phyloP scores from a whole-genome alignment of 2,113 vertebrate genomes.

The Pedionomus torquatus region DNA sequence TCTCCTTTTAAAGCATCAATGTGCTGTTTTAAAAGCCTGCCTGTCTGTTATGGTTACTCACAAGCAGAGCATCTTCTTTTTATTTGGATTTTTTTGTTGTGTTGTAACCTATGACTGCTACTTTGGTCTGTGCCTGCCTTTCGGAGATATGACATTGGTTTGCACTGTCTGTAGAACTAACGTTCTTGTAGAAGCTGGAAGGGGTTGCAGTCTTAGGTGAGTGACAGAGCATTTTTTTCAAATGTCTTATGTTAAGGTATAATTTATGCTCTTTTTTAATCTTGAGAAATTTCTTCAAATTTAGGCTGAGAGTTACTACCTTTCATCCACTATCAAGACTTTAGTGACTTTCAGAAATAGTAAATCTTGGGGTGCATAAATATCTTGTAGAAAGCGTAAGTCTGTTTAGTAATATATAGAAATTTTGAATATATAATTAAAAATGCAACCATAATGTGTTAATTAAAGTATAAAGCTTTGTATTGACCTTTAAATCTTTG shows the following conservation, averaged over 20 bases:
- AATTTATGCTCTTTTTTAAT: neutral
- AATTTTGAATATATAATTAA: neutral
- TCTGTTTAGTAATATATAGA: neutral
- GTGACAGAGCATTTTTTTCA: neutral
- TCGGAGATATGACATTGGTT: neutral
- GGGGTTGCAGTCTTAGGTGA: neutral
- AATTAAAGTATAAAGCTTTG: slow-evolving; percentile 15
- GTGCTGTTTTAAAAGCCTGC: neutral
- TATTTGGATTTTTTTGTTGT: neutral
- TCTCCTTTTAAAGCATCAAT: neutral
- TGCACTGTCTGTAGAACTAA: neutral
- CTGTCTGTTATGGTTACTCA: neutral
- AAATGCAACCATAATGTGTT: neutral
- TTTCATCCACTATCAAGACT: neutral
- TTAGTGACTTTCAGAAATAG: neutral
- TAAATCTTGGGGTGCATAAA: neutral
- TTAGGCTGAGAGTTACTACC: neutral
- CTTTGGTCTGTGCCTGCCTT: neutral
- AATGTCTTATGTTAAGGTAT: neutral
- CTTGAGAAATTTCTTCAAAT: neutral
- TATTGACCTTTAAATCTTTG: slow-evolving; percentile 34
- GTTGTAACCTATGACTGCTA: neutral
- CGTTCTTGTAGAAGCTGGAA: neutral
- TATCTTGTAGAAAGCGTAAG: neutral
- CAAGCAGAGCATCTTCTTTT: neutral